Percentiles rank a stretch among this genome's conserved stretches.
Conservation (phyloP, 2,888 invertebrate species). For the Eristalis tenax region DNA sequence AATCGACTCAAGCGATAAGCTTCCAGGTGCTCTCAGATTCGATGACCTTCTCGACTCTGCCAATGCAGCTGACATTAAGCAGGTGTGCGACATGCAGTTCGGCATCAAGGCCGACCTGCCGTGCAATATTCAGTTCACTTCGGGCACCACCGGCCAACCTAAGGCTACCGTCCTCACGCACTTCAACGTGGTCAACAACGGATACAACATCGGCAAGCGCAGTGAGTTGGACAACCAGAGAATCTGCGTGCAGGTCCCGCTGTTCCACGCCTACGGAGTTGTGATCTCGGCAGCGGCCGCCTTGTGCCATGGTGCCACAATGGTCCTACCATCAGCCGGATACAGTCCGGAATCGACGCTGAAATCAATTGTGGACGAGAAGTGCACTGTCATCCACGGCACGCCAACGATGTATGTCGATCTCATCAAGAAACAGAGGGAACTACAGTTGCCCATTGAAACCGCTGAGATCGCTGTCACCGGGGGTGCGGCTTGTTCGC, state of each 20-base stretch:
- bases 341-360: slow-evolving; percentile 85
- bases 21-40: slow-evolving; percentile 80
- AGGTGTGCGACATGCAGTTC: slow-evolving; percentile 79
- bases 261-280: slow-evolving; percentile 90
- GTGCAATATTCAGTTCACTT: slow-evolving; percentile 89
- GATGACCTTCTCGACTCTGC: slow-evolving; percentile 77
- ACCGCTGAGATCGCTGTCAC: slow-evolving; percentile 83
- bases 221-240: slow-evolving; percentile 80
- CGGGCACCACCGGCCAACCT: slow-evolving; percentile 87
- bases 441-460: slow-evolving; percentile 80
- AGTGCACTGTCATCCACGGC: slow-evolving; percentile 87
- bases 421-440: slow-evolving; percentile 83
- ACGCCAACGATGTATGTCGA: slow-evolving; percentile 93
- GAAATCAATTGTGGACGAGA: slow-evolving; percentile 85
- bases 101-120: slow-evolving; percentile 85
- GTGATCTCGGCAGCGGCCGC: slow-evolving; percentile 83
- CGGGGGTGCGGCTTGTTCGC: slow-evolving; percentile 87
- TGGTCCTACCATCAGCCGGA: slow-evolving; percentile 83
- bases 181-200: slow-evolving; percentile 88
- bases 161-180: slow-evolving; percentile 88
- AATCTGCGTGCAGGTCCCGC: slow-evolving; percentile 85
- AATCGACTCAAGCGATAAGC: slow-evolving; percentile 81
- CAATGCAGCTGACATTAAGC: slow-evolving; percentile 67
- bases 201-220: slow-evolving; percentile 83
- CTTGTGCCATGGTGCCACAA: slow-evolving; percentile 83